A percentile compares a stretch with the other conserved stretches of the same genome.
Evolutionary conservation across 2,113 vertebrate species (phyloP).

Genomic region (Trogon surrucura): DNA sequence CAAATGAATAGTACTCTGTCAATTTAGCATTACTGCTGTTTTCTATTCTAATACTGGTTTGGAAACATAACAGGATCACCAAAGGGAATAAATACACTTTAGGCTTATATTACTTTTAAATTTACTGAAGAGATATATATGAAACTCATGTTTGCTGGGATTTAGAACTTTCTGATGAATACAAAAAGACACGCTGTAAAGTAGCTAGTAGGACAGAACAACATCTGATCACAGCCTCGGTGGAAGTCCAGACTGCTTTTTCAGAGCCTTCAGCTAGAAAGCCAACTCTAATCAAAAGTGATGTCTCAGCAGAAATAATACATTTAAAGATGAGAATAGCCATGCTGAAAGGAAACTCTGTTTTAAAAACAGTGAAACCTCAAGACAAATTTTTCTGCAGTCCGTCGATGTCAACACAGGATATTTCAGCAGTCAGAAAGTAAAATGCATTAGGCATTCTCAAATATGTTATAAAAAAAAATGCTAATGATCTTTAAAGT

Average conservation of each 20-base stretch:
- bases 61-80: not conserved
- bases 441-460: not conserved
- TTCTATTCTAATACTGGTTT: not conserved
- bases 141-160: not conserved
- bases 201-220: constrained; percentile 8
- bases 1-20: not conserved
- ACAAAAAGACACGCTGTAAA: not conserved
- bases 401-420: rapidly evolving
- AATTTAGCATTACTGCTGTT: not conserved
- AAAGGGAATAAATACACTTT: not conserved
- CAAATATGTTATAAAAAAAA: not conserved
- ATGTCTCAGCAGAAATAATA: constrained; percentile 38
- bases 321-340: not conserved
- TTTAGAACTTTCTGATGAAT: not conserved
- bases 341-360: not conserved
- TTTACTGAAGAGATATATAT: not conserved
- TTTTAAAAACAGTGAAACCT: not conserved
- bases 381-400: not conserved
- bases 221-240: not conserved
- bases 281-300: constrained; percentile 28
- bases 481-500: not conserved
- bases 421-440: not conserved
- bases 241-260: not conserved
- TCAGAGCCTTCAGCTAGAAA: constrained; percentile 8
- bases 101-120: not conserved